Evolutionary conservation across 2,113 vertebrate genomes (phyloP), one percentile per base, ranked within the genome.

Genomic region (Elaphurus davidianus): DNA sequence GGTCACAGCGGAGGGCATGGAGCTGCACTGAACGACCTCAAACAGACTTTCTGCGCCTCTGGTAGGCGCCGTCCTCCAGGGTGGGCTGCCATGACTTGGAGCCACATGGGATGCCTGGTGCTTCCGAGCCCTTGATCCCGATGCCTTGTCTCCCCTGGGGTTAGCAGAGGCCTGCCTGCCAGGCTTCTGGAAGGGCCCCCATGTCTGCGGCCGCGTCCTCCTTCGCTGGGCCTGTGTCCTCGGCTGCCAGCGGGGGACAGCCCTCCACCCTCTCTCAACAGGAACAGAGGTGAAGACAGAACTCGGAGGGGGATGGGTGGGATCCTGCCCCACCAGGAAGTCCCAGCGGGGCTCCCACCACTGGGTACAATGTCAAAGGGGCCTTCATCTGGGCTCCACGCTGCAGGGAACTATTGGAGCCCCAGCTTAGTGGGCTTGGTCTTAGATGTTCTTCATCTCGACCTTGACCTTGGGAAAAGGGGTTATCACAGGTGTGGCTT

Each of bases 21-120:
- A n/a, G 7, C 96, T 19, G 92, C 30, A 54, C 85, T 57, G 25
- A 30, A 36, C 19, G 40, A 33, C 47, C 97, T 98, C 30, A 92
- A 3, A 86, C 25, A 60, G 52, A 84, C n/a, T 85, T 90, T 43
- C 97, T 33, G 3, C 1, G 11, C 30, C 19, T 82, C 79, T 13
- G 19, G 50, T n/a, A 19, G n/a, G 33, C 6, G 19, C 50, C 6
- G 5, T 79, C 30, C 47, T 81, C 78, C 5, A 2, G 15, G 50
- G 11, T 4, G 9, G 7, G 12, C 55, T 86, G 3, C 36, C 17
- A 33, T 50, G 1, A 45, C 57, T 15, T 9, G 43, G 50, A 95
- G 59, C 3, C 19, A 1, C 15, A 7, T 14, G 17, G 7, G 0
- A 0, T 9, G 12, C 43, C 6, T 10, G 19, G 16, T 89, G 25